Evolutionary conservation across 2,113 vertebrate species (phyloP).

Genomic region (Chamaea fasciata): DNA sequence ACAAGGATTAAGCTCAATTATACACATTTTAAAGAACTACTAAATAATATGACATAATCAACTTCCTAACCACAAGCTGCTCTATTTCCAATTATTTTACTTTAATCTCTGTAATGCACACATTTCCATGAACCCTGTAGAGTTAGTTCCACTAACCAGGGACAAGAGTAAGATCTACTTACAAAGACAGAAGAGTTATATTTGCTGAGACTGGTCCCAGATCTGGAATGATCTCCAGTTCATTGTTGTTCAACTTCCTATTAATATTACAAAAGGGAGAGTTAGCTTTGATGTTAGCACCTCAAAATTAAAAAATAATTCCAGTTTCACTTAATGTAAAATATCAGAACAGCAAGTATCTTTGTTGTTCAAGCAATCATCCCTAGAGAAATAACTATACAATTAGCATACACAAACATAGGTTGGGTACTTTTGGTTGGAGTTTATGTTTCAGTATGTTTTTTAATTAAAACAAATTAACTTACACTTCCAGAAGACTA

Average conservation of each 20-base stretch:
- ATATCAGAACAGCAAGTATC: not conserved
- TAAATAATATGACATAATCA: constrained; percentile 34
- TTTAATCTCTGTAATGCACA: not conserved
- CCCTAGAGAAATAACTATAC: not conserved
- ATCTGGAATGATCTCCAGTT: constrained; percentile 83
- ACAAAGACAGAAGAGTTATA: constrained; percentile 88
- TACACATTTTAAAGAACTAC: constrained; percentile 29
- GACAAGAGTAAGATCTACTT: constrained; percentile 72
- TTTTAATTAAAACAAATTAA: constrained; percentile 52
- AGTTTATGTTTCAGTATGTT: not conserved
- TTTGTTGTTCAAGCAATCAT: not conserved
- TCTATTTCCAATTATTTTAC: constrained; percentile 30
- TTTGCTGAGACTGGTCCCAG: constrained; percentile 81
- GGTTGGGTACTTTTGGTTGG: not conserved
- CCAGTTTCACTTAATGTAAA: not conserved
- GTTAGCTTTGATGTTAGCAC: not conserved
- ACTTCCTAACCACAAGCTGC: constrained; percentile 38
- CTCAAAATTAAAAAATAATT: not conserved
- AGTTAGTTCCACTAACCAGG: not conserved
- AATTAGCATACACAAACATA: not conserved
- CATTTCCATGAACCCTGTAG: not conserved
- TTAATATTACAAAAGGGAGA: not conserved
- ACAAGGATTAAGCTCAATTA: constrained; percentile 52
- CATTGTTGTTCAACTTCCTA: constrained; percentile 92
- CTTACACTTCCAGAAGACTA: constrained; percentile 91